These are phyloP conservation scores for Pachyseris speciosa DNA, from an alignment of 64 coral and sea anemone genomes.

Conservation along the genomic window DNA sequence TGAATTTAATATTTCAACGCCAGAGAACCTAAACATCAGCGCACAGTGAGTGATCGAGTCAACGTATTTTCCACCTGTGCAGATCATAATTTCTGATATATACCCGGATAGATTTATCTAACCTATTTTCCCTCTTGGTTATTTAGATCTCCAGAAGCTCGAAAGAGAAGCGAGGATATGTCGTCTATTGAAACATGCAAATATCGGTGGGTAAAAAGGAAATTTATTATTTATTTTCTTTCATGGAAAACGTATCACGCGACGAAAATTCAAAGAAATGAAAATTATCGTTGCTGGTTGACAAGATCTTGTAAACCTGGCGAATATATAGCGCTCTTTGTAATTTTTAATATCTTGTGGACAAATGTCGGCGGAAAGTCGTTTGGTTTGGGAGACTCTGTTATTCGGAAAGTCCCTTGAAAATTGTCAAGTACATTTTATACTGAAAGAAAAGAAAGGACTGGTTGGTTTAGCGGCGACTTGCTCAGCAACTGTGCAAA, in stretches of 20 bases:
- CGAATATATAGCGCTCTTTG: background rate
- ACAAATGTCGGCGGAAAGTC: background rate
- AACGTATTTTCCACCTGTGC: constrained; percentile 20
- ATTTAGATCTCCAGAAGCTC: constrained; percentile 97
- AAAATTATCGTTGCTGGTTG: background rate
- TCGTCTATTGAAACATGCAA: constrained; percentile 91
- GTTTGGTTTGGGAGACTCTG: background rate
- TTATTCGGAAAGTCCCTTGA: background rate
- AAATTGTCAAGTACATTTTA: background rate
- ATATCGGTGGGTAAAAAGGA: constrained; percentile 84
- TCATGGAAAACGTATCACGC: background rate
- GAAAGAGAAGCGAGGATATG: constrained; percentile 99
- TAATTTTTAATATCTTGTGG: background rate
- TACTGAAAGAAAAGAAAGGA: background rate
- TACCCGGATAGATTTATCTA: background rate
- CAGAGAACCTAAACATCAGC: constrained; percentile 5
- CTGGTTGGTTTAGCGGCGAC: background rate
- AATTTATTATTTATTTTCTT: background rate
- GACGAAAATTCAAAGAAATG: background rate
- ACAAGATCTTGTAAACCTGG: background rate
- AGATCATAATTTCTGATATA: constrained; percentile 50
- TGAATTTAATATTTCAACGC: constrained; percentile 44
- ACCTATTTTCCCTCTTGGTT: constrained; percentile 20
- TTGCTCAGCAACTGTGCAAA: constrained; percentile 41
- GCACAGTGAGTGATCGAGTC: constrained; percentile 44